Evolutionary conservation across 2,888 invertebrate species (phyloP).

Genomic region (Cactoblastis cactorum): DNA sequence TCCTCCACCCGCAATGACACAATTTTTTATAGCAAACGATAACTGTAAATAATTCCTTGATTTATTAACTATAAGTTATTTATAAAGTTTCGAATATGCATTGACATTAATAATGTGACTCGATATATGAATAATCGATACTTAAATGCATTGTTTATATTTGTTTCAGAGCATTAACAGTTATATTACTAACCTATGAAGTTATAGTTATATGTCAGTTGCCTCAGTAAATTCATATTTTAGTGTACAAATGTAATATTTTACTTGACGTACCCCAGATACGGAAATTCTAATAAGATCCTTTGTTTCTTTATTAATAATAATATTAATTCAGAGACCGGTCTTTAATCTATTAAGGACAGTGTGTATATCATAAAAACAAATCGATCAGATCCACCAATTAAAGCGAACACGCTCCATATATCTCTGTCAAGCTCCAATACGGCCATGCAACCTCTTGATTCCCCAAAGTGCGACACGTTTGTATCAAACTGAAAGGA

Average conservation of each 20-base stretch:
- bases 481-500: constrained; percentile 67
- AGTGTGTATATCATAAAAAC: constrained; percentile 20
- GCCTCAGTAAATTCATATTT: no score
- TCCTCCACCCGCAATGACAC: constrained; percentile 53
- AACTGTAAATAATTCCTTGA: constrained; percentile 65
- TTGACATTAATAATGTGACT: not conserved
- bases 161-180: not conserved
- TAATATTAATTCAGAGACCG: no score
- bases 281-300: no score
- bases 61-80: constrained; percentile 45
- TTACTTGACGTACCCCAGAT: no score
- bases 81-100: not conserved
- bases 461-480: constrained; percentile 66
- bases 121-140: not conserved
- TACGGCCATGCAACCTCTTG: constrained; percentile 54
- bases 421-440: constrained; percentile 51
- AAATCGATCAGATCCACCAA: constrained; percentile 33
- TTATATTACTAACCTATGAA: no score
- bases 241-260: no score
- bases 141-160: not conserved
- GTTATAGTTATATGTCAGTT: no score
- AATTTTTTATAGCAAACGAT: constrained; percentile 57
- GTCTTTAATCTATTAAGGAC: constrained; percentile 17
- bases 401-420: constrained; percentile 43
- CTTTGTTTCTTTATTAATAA: no score